Percentiles rank a stretch among this genome's conserved stretches.
phyloP scores from a whole-genome alignment of 2,888 invertebrate genomes.

The Lasioglossum morio region DNA sequence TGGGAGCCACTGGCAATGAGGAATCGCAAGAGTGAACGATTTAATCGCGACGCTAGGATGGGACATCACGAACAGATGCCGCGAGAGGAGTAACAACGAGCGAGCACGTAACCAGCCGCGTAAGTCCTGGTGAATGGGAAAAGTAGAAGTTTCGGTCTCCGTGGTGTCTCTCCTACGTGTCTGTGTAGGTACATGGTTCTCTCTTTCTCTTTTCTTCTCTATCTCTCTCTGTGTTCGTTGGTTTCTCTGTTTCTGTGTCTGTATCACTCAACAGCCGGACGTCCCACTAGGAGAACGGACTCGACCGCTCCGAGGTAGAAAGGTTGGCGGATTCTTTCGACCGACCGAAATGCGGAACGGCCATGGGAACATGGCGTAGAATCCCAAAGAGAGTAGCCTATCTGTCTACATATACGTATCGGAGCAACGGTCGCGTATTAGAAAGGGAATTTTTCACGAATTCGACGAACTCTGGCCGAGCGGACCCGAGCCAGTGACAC shows the following conservation, averaged over 20 bases:
- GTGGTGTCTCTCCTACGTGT: neutral
- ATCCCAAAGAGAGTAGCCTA: conserved; percentile 43
- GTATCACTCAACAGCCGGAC: conserved; percentile 52
- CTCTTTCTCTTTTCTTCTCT: neutral
- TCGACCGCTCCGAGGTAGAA: conserved; percentile 59
- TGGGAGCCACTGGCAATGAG: conserved; percentile 33
- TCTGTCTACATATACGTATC: conserved; percentile 10
- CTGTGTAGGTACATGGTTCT: neutral
- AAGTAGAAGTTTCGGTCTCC: conserved; percentile 38
- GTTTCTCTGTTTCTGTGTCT: conserved; percentile 2
- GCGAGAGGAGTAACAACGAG: conserved; percentile 38
- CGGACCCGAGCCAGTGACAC: conserved; percentile 3
- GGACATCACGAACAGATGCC: conserved; percentile 47
- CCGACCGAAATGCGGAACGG: conserved; percentile 59
- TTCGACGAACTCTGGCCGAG: conserved; percentile 19
- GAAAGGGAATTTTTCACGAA: conserved; percentile 50
- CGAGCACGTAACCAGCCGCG: conserved; percentile 55
- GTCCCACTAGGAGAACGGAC: conserved; percentile 45
- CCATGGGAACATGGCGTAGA: conserved; percentile 58
- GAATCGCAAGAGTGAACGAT: conserved; percentile 51
- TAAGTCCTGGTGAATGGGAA: conserved; percentile 58
- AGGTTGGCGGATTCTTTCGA: conserved; percentile 52
- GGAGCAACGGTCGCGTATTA: conserved; percentile 28
- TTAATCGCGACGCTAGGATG: conserved; percentile 46
- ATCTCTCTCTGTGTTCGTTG: neutral